Evolutionary conservation across 2,888 invertebrate genomes (phyloP).

Genomic region (Aproaerema taeniolella): DNA sequence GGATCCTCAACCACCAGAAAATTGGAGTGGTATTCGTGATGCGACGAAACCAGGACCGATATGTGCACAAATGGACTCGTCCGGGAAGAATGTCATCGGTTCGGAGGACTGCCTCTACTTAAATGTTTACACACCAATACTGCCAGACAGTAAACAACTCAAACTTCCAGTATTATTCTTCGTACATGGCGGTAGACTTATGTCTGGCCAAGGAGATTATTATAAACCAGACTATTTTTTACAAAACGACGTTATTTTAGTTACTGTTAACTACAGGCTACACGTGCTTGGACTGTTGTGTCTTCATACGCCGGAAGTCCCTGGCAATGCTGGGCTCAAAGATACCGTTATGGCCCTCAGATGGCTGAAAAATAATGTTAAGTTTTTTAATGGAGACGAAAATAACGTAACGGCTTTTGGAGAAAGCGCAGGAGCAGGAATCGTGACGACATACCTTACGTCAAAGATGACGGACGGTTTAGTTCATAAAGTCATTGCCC

Average conservation of each 20-base stretch:
- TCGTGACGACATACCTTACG: constrained; percentile 39
- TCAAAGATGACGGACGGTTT: constrained; percentile 48
- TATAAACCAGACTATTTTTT: constrained; percentile 58
- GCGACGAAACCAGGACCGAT: constrained; percentile 60
- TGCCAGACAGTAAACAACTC: constrained; percentile 46
- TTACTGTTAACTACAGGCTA: constrained; percentile 58
- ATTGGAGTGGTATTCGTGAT: constrained; percentile 48
- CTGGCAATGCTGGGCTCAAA: constrained; percentile 59
- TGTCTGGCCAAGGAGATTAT: constrained; percentile 72
- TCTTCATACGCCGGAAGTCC: constrained; percentile 50
- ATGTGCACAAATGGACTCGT: constrained; percentile 65
- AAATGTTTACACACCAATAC: constrained; percentile 80
- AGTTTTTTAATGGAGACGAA: constrained; percentile 47
- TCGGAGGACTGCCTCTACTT: constrained; percentile 83
- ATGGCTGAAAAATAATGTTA: constrained; percentile 60
- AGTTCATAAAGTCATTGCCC: constrained; percentile 46
- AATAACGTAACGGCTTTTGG: constrained; percentile 52
- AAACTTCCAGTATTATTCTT: constrained; percentile 74
- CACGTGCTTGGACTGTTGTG: constrained; percentile 56
- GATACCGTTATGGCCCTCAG: constrained; percentile 51
- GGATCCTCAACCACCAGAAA: constrained; percentile 48
- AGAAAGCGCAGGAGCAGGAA: constrained; percentile 56
- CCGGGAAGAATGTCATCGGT: constrained; percentile 57
- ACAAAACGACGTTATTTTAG: constrained; percentile 50
- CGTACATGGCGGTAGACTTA: constrained; percentile 75